Conservation (phyloP, 2,888 invertebrate species). For the Willowsia nigromaculata region DNA sequence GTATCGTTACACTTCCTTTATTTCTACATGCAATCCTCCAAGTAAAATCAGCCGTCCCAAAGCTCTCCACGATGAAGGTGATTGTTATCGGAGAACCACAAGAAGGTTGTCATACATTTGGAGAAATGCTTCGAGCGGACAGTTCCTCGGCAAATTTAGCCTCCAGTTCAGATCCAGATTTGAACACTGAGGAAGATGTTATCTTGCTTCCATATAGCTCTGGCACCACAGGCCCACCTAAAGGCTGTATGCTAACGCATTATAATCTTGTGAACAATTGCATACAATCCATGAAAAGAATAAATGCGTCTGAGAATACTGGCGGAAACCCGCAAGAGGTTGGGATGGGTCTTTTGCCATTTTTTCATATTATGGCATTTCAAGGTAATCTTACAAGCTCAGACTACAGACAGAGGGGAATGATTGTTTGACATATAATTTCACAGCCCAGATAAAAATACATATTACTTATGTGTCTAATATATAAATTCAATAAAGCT, state of each 20-base stretch:
- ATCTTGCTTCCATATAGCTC: conserved; percentile 69
- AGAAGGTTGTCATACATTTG: conserved; percentile 73
- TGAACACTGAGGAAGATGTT: conserved; percentile 66
- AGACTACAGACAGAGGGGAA: too few species aligned
- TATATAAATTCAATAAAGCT: too few species aligned
- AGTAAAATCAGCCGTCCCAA: conserved; percentile 38
- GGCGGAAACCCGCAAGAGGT: conserved; percentile 83
- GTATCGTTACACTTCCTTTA: conserved; percentile 83
- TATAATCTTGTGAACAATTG: conserved; percentile 78
- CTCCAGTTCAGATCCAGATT: conserved; percentile 74
- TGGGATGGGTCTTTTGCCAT: conserved; percentile 86
- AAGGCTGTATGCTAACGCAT: conserved; percentile 75
- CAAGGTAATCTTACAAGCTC: too few species aligned
- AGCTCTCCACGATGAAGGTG: conserved; percentile 44
- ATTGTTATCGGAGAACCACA: conserved; percentile 67
- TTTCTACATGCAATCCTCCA: conserved; percentile 51
- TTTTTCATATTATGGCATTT: conserved; percentile 90
- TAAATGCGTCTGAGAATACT: conserved; percentile 12
- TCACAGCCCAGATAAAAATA: too few species aligned
- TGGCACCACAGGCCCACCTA: conserved; percentile 70
- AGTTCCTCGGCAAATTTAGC: conserved; percentile 70
- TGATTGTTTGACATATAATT: too few species aligned
- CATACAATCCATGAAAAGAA: conserved; percentile 64
- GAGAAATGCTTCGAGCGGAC: conserved; percentile 71
- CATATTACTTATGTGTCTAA: too few species aligned